Conservation (phyloP, 2,888 invertebrate species). For the Drosophila trichaetosa region DNA sequence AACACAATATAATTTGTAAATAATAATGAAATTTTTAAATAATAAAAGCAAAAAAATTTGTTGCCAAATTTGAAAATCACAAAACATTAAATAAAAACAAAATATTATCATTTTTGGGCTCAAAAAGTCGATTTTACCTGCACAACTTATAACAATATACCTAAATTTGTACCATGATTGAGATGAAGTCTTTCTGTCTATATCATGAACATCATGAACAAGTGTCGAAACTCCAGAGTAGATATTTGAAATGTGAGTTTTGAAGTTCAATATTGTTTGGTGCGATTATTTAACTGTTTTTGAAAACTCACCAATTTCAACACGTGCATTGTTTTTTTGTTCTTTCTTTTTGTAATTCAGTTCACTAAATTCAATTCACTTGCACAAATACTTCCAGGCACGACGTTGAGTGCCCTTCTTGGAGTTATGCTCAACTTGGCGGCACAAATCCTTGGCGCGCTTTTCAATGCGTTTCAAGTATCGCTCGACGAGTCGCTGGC, state of each 20-base stretch:
- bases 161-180: neutral
- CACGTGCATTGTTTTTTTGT: conserved; percentile 38
- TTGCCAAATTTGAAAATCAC: neutral
- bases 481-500: conserved; percentile 35
- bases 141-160: neutral
- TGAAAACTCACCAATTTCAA: conserved; percentile 54
- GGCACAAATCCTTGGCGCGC: conserved; percentile 43
- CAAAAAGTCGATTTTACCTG: neutral
- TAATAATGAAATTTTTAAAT: neutral
- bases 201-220: too few relatives aligned
- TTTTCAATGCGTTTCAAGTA: conserved; percentile 7
- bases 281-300: too few relatives aligned
- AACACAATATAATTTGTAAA: neutral
- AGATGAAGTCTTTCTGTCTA: neutral
- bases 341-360: neutral
- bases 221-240: too few relatives aligned
- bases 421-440: neutral
- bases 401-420: conserved; percentile 40
- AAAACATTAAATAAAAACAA: neutral
- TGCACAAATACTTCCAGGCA: conserved; percentile 31
- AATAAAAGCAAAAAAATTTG: neutral
- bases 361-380: conserved; percentile 35
- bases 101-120: neutral
- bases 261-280: too few relatives aligned
- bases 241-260: neutral